A percentile compares a stretch with the other conserved stretches of the same genome.
These are phyloP conservation scores for Papilio gigon DNA, from an alignment of 2,888 invertebrate genomes.

Conservation along the genomic window DNA sequence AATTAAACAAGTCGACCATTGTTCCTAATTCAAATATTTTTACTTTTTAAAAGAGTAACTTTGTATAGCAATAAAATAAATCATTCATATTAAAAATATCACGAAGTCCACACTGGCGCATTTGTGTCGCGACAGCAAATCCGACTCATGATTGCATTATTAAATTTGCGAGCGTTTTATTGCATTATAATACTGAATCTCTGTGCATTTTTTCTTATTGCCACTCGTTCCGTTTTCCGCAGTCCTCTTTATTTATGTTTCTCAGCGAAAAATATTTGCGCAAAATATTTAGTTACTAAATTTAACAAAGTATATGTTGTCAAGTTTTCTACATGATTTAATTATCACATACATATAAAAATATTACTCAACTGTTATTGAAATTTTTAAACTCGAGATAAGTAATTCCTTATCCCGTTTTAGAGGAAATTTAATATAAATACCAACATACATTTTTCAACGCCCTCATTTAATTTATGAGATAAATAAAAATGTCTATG, in stretches of 20 bases:
- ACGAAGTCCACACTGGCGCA: constrained; percentile 41
- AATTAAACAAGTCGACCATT: no score
- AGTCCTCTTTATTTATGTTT: constrained; percentile 23
- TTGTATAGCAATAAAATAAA: constrained; percentile 17
- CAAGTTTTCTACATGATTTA: no score
- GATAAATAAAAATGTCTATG: constrained; percentile 17
- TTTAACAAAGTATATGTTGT: background rate
- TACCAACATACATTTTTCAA: background rate
- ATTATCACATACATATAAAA: no score
- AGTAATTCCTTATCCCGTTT: no score
- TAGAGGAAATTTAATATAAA: background rate
- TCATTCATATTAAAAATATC: constrained; percentile 28
- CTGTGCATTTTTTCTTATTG: constrained; percentile 48
- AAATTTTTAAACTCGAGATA: no score
- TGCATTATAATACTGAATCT: constrained; percentile 55
- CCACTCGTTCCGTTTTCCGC: constrained; percentile 41
- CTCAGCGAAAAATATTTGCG: background rate
- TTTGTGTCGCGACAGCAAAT: constrained; percentile 53
- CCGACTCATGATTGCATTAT: constrained; percentile 63
- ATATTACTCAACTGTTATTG: no score
- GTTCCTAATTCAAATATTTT: no score
- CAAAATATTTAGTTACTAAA: background rate
- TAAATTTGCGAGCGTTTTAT: constrained; percentile 62
- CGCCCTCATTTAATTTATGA: background rate
- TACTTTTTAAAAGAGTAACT: background rate